A percentile compares a stretch with the other conserved stretches of the same genome.
phyloP scores from a whole-genome alignment of 2,888 invertebrate genomes.

The Pheosia tremula region DNA sequence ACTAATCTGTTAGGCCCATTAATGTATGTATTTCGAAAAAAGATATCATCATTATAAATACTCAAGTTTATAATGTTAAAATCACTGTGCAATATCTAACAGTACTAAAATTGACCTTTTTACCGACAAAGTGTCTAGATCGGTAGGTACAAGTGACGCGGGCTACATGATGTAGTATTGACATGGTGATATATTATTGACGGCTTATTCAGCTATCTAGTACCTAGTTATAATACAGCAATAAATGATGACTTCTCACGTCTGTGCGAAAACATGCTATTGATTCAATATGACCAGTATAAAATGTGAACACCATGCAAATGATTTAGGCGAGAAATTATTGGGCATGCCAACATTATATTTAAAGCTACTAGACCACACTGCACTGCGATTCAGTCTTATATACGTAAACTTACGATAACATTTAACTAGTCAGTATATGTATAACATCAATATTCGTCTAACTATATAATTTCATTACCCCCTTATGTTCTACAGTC shows the following conservation, averaged over 20 bases:
- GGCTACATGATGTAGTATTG: too few relatives aligned
- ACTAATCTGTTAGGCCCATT: not conserved
- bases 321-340: slow-evolving; percentile 24
- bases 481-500: not conserved
- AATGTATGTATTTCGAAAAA: not conserved
- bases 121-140: too few relatives aligned
- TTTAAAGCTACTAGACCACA: slow-evolving; percentile 14
- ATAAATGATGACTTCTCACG: slow-evolving; percentile 14
- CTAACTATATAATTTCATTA: not conserved
- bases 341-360: slow-evolving; percentile 15
- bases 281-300: slow-evolving; percentile 28
- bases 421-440: not conserved
- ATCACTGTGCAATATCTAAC: not conserved
- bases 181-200: too few relatives aligned
- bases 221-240: slow-evolving; percentile 1
- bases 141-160: too few relatives aligned
- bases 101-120: too few relatives aligned
- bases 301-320: slow-evolving; percentile 35
- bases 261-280: slow-evolving; percentile 31
- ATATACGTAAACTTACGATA: not conserved
- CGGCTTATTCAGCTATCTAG: not conserved
- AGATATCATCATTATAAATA: not conserved
- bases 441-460: slow-evolving; percentile 1
- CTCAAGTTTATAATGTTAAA: not conserved
- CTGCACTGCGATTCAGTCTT: slow-evolving; percentile 7